Evolutionary conservation across 2,888 invertebrate genomes (phyloP), one percentile per base, ranked within the genome.

Genomic region (Xylota segnis): DNA sequence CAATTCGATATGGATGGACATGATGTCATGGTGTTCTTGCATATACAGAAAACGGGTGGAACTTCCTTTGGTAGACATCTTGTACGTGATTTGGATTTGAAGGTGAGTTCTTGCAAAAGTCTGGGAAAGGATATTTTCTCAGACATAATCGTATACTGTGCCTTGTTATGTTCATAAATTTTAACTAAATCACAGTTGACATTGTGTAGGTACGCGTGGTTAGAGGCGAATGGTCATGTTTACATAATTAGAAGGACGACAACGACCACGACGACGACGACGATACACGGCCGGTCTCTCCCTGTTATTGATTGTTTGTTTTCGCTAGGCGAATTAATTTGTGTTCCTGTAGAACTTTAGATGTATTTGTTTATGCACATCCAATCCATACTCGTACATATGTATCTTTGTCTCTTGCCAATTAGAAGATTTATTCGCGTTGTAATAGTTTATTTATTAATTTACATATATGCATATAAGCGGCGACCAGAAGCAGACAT

Each of bases 11-110:
- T 97, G 93, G 96, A 96, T 91, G 97, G 96, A 10, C 96, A 97
- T 90, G 99, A 99, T 93, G 99, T 99, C 75, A 96, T 99, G 94
- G 99, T 99, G 95, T 99, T 94, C 93, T 90, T 99, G 88, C 99
- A 99, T 92, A 99, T 99, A 92, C 99, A 99, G 93, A 99, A 99
- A 93, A 99, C 99, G 68, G 99, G 99, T 72, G 99, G 99, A 32
- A 99, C 99, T 47, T 96, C 98, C 6, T 99, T 99, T 92, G 99
- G 99, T 71, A 96, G 97, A 91, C 98, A 99, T 93, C 94, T 99
- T 89, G 99, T 99, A 77, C 96, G 97, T 93, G 98, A 99, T 93
- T 94, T 99, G 90, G 98, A 98, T 93, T 93, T 95, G 74, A 94
- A 94, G 94, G 95, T 94, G 88, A 88, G 89, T 76, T n/a, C 4